Evolutionary conservation across 2,113 vertebrate genomes (phyloP).

Genomic region (Diadophis punctatus): DNA sequence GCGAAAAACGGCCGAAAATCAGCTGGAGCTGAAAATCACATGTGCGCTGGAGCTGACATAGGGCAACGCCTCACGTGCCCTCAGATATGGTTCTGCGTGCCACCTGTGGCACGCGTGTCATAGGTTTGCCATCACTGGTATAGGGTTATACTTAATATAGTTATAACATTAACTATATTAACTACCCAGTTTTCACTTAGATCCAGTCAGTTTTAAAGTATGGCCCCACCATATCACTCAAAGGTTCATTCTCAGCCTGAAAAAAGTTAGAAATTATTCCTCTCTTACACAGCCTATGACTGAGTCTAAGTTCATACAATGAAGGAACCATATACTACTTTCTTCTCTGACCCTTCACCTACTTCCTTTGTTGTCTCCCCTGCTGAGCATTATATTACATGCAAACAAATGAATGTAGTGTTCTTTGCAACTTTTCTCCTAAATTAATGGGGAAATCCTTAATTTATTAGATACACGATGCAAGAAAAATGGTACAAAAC

Average conservation of each 20-base stretch:
- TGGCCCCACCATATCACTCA: not conserved
- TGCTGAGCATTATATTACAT: not conserved
- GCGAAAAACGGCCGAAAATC: too few species aligned
- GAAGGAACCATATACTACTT: too few species aligned
- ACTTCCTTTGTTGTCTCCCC: not conserved
- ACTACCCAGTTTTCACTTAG: not conserved
- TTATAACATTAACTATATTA: not conserved
- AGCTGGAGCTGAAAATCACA: too few species aligned
- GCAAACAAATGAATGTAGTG: not conserved
- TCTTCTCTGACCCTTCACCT: not conserved
- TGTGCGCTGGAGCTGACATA: too few species aligned
- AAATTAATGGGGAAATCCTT: not conserved
- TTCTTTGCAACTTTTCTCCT: not conserved
- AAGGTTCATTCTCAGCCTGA: not conserved
- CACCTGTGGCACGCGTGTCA: too few species aligned
- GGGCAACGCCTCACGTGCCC: too few species aligned
- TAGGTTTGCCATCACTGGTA: too few species aligned
- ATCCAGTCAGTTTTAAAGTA: not conserved
- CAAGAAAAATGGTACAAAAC: not conserved
- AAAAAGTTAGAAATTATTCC: not conserved
- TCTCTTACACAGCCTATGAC: not conserved
- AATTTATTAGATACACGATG: not conserved
- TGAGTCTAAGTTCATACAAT: not conserved
- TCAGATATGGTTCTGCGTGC: too few species aligned
- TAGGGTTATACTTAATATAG: not conserved